Evolutionary conservation across 2,797 vertebrate species (phyloP).

Genomic region (Selene dorsalis): DNA sequence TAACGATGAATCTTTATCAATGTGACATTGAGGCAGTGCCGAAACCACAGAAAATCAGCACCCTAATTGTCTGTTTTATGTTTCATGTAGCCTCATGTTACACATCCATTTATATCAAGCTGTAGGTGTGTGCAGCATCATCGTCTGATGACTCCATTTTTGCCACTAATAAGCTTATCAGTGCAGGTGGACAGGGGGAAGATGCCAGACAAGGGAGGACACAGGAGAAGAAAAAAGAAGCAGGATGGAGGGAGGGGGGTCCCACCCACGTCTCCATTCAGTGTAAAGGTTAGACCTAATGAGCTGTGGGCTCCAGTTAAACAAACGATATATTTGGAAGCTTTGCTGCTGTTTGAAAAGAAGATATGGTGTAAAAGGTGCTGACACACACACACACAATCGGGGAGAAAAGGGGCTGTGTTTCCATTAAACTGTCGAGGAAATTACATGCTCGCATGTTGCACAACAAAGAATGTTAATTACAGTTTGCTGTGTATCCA

Average conservation of each 20-base stretch:
- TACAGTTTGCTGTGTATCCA: background rate
- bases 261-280: background rate
- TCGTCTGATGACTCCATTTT: conserved; percentile 9
- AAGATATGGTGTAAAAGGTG: background rate
- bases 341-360: conserved; percentile 7
- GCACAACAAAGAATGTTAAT: background rate
- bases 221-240: background rate
- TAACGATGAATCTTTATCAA: background rate
- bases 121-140: background rate
- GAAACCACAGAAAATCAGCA: background rate
- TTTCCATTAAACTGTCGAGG: background rate
- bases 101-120: background rate
- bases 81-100: background rate
- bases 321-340: background rate
- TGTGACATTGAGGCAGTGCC: background rate
- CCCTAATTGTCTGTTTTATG: background rate
- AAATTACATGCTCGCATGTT: background rate
- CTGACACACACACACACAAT: background rate
- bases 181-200: background rate
- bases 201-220: background rate
- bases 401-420: background rate
- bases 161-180: background rate
- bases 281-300: conserved; percentile 31
- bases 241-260: background rate
- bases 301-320: conserved; percentile 14